phyloP scores from a whole-genome alignment of 2,888 invertebrate species.

The Synanthedon andrenaeformis region DNA sequence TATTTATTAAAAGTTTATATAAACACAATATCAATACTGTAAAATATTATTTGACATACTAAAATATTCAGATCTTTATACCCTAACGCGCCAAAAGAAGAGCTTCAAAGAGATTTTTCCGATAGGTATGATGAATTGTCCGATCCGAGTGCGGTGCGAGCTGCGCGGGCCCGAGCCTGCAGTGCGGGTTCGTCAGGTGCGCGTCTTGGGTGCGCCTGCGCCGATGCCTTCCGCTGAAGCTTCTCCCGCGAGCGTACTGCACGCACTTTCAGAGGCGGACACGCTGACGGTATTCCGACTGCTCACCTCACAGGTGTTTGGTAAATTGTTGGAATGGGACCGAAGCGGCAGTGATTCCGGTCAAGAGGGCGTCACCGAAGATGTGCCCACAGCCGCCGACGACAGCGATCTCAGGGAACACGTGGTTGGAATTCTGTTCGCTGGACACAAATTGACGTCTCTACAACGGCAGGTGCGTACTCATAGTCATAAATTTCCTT shows the following conservation, averaged over 20 bases:
- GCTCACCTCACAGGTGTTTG: slow-evolving; percentile 93
- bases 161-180: slow-evolving; percentile 93
- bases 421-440: slow-evolving; percentile 96
- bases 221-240: slow-evolving; percentile 13
- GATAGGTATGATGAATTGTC: background rate
- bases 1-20: too few relatives aligned
- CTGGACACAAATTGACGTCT: slow-evolving; percentile 91
- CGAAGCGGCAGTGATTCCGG: slow-evolving; percentile 53
- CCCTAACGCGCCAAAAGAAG: too few relatives aligned
- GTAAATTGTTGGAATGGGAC: slow-evolving; percentile 84
- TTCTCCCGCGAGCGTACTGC: slow-evolving; percentile 75
- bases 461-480: slow-evolving; percentile 85
- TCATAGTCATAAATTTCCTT: background rate
- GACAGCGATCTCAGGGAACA: slow-evolving; percentile 88
- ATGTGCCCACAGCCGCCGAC: slow-evolving; percentile 31
- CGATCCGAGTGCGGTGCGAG: slow-evolving; percentile 79
- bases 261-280: slow-evolving; percentile 89
- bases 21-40: too few relatives aligned
- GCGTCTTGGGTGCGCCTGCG: slow-evolving; percentile 37
- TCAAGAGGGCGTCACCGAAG: slow-evolving; percentile 58
- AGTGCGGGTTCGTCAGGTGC: slow-evolving; percentile 87
- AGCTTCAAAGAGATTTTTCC: too few relatives aligned
- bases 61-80: too few relatives aligned
- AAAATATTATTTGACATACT: too few relatives aligned
- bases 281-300: slow-evolving; percentile 92